Evolutionary conservation across 2,888 invertebrate genomes (phyloP), one percentile per base, ranked within the genome.

Genomic region (Polyommatus icarus): DNA sequence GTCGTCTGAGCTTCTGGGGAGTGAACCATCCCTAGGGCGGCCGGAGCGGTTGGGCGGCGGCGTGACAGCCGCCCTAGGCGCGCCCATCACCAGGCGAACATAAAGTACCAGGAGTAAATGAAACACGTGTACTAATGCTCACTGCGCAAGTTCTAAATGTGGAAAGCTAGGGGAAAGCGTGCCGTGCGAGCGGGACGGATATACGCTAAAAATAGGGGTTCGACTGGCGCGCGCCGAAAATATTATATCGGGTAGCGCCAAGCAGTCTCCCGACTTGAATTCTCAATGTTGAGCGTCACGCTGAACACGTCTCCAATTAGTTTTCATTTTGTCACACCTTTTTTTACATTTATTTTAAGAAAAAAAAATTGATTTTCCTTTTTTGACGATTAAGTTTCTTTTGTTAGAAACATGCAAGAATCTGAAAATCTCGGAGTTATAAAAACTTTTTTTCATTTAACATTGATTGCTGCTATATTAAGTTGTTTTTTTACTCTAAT

Each of bases 31-130:
- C 89, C 85, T 89, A 84, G 87, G 89, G 89, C 88, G 87, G 88
- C 83, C 78, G 84, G 61, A 82, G 86, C 81, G 86, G 88, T 79
- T 92, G 94, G 81, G 86, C 90, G 91, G 94, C 94, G 91, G 91
- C 91, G 87, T 95, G 89, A 85, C 88, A 87, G 88, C 90, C 93
- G 95, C 88, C 95, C 94, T 87, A 91, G 91, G 87, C 95, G 95
- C 87, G 95, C 95, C 88, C 93, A 90, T 83, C 93, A 94, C 88
- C 93, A 94, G 88, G 95, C 79, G 79, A 84, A 0, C 93, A 94
- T 84, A 86, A 85, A 10, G 61, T 79, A 80, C 78, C 46, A 88
- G 87, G 87, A 93, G 91, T 79, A 85, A 77, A 54, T 76, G 50
- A 76, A 83, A 81, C 92, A 91, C 91, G 92, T 91, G 93, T 90